phyloP scores from a whole-genome alignment of 2,888 invertebrate species.

The Junonia oenone region DNA sequence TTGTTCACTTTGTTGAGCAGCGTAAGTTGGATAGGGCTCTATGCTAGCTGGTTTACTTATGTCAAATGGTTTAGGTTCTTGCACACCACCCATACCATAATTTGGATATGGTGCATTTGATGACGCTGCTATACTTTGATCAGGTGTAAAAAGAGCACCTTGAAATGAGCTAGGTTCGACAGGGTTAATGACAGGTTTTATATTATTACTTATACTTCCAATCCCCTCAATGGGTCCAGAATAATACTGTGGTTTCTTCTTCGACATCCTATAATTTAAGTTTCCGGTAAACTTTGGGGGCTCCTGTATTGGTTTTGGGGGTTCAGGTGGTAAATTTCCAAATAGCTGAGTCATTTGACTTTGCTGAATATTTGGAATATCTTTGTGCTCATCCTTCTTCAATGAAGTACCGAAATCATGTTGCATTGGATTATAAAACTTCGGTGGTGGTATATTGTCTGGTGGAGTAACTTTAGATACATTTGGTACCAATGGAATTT shows the following conservation, averaged over 20 bases:
- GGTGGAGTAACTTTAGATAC: background rate
- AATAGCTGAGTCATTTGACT: conserved; percentile 10
- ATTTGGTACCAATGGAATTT: background rate
- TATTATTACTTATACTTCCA: conserved; percentile 59
- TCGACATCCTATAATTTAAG: conserved; percentile 59
- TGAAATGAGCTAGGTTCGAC: conserved; percentile 43
- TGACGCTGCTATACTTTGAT: conserved; percentile 29
- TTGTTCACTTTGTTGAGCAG: conserved; percentile 32
- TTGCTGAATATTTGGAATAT: conserved; percentile 10
- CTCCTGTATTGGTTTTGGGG: conserved; percentile 44
- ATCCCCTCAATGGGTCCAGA: conserved; percentile 70
- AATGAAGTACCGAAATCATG: background rate
- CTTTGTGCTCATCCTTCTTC: conserved; percentile 22
- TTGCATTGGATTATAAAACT: conserved; percentile 36
- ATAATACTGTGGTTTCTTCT: conserved; percentile 69
- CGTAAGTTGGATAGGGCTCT: conserved; percentile 29
- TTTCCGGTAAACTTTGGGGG: conserved; percentile 57
- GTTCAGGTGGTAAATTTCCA: conserved; percentile 30
- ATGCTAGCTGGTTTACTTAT: conserved; percentile 32
- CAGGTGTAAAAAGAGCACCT: conserved; percentile 54
- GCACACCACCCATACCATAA: conserved; percentile 24
- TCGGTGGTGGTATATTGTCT: conserved; percentile 26
- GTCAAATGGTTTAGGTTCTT: conserved; percentile 33
- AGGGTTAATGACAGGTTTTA: conserved; percentile 52
- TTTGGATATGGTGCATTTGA: conserved; percentile 31